These are phyloP conservation scores for Chouioia cunea DNA, from an alignment of 2,888 invertebrate genomes.

Conservation along the genomic window DNA sequence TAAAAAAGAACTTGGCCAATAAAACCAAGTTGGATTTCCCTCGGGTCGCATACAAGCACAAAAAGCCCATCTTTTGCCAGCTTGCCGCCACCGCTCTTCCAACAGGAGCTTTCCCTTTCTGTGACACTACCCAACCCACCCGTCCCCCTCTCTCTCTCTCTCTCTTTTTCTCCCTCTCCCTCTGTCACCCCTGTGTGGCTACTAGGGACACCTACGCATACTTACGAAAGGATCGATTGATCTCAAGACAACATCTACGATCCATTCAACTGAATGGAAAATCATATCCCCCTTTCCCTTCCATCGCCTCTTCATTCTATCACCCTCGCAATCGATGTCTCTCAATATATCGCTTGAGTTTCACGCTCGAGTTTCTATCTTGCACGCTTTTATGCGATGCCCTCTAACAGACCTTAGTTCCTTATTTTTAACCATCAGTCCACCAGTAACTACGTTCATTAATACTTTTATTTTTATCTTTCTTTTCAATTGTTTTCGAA, in stretches of 20 bases:
- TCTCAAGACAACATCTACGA: slow-evolving; percentile 1
- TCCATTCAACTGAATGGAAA: slow-evolving; percentile 28
- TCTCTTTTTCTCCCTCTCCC: too few species aligned
- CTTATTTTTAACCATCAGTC: too few species aligned
- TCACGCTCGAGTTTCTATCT: background rate
- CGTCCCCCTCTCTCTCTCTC: too few species aligned
- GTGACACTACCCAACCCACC: background rate
- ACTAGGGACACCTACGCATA: background rate
- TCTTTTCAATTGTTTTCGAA: too few species aligned
- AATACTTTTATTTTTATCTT: too few species aligned
- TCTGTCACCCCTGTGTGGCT: too few species aligned
- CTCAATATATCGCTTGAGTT: background rate
- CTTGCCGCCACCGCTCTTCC: slow-evolving; percentile 40
- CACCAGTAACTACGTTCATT: too few species aligned
- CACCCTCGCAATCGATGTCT: background rate
- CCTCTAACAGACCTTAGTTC: background rate
- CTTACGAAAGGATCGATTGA: slow-evolving; percentile 17
- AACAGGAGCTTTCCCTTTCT: background rate
- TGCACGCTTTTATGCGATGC: background rate
- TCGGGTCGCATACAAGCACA: slow-evolving; percentile 58
- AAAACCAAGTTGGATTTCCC: slow-evolving; percentile 61
- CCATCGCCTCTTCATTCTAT: slow-evolving; percentile 9
- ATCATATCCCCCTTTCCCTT: slow-evolving; percentile 11
- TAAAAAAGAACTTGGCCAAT: slow-evolving; percentile 49
- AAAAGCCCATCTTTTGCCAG: slow-evolving; percentile 40